Conservation (phyloP, 2,797 vertebrate genomes). For the Malurus splendens region DNA sequence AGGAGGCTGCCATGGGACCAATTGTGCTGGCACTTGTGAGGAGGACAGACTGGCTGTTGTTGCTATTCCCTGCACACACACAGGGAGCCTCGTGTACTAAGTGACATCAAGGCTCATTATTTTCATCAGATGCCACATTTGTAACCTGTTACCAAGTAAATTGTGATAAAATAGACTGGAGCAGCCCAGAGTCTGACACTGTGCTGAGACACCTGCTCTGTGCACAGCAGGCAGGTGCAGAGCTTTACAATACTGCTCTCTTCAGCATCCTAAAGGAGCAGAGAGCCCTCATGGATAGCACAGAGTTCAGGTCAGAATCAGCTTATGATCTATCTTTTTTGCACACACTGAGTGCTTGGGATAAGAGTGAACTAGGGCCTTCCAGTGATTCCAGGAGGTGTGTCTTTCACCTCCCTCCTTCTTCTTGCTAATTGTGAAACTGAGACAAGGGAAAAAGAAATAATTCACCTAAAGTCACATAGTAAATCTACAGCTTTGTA, state of each 20-base stretch:
- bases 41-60: slow-evolving; percentile 59
- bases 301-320: not conserved
- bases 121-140: slow-evolving; percentile 95
- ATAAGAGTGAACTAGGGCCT: not conserved
- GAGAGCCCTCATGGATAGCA: not conserved
- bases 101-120: slow-evolving; percentile 93
- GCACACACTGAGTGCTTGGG: not conserved
- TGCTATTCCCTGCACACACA: slow-evolving; percentile 81
- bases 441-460: not conserved
- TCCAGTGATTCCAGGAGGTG: not conserved
- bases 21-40: not conserved
- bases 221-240: not conserved
- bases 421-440: not conserved
- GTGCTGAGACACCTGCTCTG: slow-evolving; percentile 18
- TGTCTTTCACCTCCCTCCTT: not conserved
- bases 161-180: slow-evolving; percentile 87
- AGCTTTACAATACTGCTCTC: not conserved
- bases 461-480: not conserved
- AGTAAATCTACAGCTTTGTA: not conserved
- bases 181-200: slow-evolving; percentile 69
- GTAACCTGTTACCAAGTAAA: slow-evolving; percentile 90
- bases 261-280: not conserved
- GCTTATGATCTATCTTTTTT: not conserved
- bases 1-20: not conserved
- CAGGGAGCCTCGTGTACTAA: slow-evolving; percentile 77